Percentiles rank a stretch among this genome's conserved stretches.
These are phyloP conservation scores for Drosophila paucipuncta DNA, from an alignment of 2,888 invertebrate genomes.

Conservation along the genomic window DNA sequence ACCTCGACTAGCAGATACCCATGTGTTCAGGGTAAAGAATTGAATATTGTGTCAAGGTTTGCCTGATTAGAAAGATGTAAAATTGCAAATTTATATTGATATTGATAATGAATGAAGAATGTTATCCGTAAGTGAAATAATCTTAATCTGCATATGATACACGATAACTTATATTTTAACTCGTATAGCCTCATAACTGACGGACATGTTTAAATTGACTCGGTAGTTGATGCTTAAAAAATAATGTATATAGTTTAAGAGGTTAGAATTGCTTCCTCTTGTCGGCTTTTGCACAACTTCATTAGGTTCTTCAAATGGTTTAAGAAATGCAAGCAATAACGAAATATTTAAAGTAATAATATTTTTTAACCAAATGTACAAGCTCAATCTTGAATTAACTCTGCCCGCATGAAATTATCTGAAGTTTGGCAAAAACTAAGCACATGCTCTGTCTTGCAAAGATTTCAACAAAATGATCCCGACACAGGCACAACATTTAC, in stretches of 20 bases:
- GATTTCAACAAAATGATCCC: constrained; percentile 11
- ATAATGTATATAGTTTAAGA: not conserved
- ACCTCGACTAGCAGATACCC: not conserved
- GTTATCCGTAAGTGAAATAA: not conserved
- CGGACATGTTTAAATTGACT: not conserved
- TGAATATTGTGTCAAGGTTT: not conserved
- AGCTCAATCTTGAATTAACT: not conserved
- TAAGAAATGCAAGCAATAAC: not conserved
- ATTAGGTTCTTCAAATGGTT: not conserved
- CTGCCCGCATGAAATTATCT: not conserved
- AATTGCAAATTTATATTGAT: not conserved
- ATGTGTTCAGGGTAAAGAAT: not conserved
- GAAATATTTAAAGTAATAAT: not conserved
- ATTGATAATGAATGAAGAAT: not conserved
- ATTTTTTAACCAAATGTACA: not conserved
- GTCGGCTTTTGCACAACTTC: not conserved
- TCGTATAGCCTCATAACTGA: not conserved
- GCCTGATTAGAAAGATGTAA: not conserved
- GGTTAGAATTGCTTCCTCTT: no score
- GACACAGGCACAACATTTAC: constrained; percentile 6
- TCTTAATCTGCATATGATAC: not conserved
- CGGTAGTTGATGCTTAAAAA: not conserved
- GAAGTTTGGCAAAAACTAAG: not conserved
- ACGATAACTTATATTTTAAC: not conserved
- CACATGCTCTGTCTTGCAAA: not conserved